Percentiles rank a stretch among this genome's conserved stretches.
Conservation (phyloP, 2,888 invertebrate species). For the Brachycybe producta region DNA sequence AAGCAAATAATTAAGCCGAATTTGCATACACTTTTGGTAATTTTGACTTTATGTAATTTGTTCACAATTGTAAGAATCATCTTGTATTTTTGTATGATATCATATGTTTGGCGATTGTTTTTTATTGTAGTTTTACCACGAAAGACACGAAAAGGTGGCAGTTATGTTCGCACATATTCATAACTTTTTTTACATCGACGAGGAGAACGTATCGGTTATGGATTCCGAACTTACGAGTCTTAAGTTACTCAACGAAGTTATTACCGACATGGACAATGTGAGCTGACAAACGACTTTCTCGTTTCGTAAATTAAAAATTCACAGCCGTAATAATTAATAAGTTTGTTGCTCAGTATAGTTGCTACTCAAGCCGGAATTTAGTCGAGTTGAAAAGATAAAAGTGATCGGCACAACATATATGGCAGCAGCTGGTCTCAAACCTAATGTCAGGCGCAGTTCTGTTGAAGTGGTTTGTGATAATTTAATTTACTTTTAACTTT, state of each 20-base stretch:
- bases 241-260: constrained; percentile 72
- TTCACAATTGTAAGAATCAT: too few relatives aligned
- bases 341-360: too few relatives aligned
- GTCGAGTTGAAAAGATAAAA: constrained; percentile 84
- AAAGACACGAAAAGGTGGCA: constrained; percentile 74
- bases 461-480: constrained; percentile 19
- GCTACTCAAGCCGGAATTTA: constrained; percentile 47
- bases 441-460: constrained; percentile 52
- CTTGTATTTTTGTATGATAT: too few relatives aligned
- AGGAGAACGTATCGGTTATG: constrained; percentile 42
- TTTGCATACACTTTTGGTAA: too few relatives aligned
- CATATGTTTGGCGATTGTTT: too few relatives aligned
- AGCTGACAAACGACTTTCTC: constrained; percentile 13
- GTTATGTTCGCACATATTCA: constrained; percentile 94
- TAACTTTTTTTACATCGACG: constrained; percentile 56
- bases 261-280: constrained; percentile 84
- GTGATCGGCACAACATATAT: constrained; percentile 93
- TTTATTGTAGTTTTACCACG: constrained; percentile 70
- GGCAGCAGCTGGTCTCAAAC: constrained; percentile 86
- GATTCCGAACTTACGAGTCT: constrained; percentile 48
- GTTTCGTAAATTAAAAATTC: neutral
- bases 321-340: constrained; percentile 32
- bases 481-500: too few relatives aligned
- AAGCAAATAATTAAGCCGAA: too few relatives aligned
- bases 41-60: too few relatives aligned